Conservation (phyloP, 2,113 vertebrate species). For the Pygathrix nemaeus region DNA sequence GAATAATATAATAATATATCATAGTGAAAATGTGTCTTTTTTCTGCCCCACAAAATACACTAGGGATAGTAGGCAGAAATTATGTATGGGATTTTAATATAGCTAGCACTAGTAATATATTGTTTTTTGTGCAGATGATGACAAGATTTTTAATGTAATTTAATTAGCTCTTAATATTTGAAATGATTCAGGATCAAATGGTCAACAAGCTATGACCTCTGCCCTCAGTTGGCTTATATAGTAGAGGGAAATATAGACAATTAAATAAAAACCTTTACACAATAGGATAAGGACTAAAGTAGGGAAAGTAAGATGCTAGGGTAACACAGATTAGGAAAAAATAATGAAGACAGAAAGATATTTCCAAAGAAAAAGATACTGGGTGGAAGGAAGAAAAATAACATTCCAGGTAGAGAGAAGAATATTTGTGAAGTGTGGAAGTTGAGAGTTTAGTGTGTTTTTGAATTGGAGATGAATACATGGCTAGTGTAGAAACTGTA, state of each 20-base stretch:
- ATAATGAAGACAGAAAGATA: not conserved
- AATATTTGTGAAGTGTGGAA: not conserved
- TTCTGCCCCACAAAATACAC: not conserved
- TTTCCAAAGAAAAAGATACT: not conserved
- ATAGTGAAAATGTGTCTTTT: not conserved
- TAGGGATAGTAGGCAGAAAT: not conserved
- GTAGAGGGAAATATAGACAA: not conserved
- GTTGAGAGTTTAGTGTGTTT: not conserved
- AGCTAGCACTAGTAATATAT: not conserved
- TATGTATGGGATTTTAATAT: not conserved
- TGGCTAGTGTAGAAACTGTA: not conserved
- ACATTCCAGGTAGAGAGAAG: not conserved
- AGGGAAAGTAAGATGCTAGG: not conserved
- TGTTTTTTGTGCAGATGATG: not conserved
- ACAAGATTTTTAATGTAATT: not conserved
- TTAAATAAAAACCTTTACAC: not conserved
- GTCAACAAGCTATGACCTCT: not conserved
- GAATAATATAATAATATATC: not conserved
- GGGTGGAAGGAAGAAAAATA: not conserved
- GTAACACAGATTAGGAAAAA: not conserved
- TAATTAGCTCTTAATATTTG: slow-evolving; percentile 31
- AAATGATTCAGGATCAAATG: not conserved
- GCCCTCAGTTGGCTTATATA: not conserved
- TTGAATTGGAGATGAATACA: not conserved
- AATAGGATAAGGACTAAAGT: not conserved